phyloP scores from a whole-genome alignment of 2,888 invertebrate genomes.

The Scotopteryx bipunctaria region DNA sequence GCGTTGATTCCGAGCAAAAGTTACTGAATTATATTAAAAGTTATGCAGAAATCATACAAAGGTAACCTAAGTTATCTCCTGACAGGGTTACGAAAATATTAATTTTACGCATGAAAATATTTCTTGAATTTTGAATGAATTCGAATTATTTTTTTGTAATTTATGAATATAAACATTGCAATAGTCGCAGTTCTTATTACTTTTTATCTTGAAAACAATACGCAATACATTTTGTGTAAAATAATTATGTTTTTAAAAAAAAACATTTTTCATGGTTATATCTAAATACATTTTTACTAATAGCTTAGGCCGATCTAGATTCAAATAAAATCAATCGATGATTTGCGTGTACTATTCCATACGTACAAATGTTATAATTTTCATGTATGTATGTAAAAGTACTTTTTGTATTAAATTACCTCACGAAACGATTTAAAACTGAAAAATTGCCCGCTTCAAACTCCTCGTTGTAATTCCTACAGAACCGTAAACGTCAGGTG shows the following conservation, averaged over 20 bases:
- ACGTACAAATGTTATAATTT: neutral
- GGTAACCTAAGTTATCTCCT: conserved; percentile 18
- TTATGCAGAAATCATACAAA: conserved; percentile 39
- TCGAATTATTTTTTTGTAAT: too few relatives aligned
- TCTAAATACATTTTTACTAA: too few relatives aligned
- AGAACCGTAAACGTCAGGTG: conserved; percentile 26
- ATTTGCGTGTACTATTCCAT: too few relatives aligned
- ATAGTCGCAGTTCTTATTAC: too few relatives aligned
- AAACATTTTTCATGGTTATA: too few relatives aligned
- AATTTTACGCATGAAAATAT: conserved; percentile 5
- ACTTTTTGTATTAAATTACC: conserved; percentile 6
- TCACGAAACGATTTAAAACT: conserved; percentile 7
- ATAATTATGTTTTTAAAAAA: too few relatives aligned
- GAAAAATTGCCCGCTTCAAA: conserved; percentile 1
- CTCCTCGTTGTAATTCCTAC: conserved; percentile 24
- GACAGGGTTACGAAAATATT: conserved; percentile 24
- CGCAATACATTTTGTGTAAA: too few relatives aligned
- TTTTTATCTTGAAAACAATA: too few relatives aligned
- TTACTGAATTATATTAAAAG: conserved; percentile 36
- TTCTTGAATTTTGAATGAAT: neutral
- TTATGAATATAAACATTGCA: too few relatives aligned
- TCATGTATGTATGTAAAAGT: too few relatives aligned
- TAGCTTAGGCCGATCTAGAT: too few relatives aligned
- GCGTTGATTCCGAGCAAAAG: conserved; percentile 40
- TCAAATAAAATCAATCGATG: too few relatives aligned